Conservation (phyloP, 1,140 invertebrate genomes). For the Hesperophylax magnus region DNA sequence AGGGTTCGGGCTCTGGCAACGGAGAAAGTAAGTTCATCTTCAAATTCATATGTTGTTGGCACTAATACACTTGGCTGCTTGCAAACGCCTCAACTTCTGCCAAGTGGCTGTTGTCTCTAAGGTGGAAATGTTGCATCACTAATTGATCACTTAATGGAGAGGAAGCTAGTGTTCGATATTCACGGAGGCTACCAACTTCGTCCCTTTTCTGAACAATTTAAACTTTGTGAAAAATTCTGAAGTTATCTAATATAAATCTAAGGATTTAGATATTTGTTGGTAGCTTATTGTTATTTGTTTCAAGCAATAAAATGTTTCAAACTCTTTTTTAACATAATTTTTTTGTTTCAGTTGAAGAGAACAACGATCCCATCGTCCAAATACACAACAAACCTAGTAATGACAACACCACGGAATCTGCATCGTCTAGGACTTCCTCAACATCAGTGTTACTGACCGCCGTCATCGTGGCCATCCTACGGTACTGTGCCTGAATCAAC, state of each 20-base stretch:
- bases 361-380: not conserved
- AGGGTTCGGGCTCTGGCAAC: slow-evolving; percentile 45
- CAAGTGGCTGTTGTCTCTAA: too few relatives aligned
- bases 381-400: not conserved
- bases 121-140: too few relatives aligned
- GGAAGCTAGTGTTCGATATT: too few relatives aligned
- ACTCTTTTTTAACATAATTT: not conserved
- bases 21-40: slow-evolving; percentile 23
- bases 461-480: not conserved
- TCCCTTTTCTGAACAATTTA: too few relatives aligned
- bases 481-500: slow-evolving; percentile 15
- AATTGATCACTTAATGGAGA: too few relatives aligned
- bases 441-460: not conserved
- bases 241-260: too few relatives aligned
- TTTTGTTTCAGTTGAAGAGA: slow-evolving; percentile 17
- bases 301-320: not conserved
- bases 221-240: too few relatives aligned
- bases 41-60: not conserved
- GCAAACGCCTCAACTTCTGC: too few relatives aligned
- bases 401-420: not conserved
- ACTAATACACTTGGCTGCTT: too few relatives aligned
- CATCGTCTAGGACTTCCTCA: not conserved
- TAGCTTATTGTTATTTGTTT: not conserved
- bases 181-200: too few relatives aligned
- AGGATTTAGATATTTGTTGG: too few relatives aligned